Evolutionary conservation across 2,797 vertebrate genomes (phyloP), one percentile per base, ranked within the genome.

Genomic region (Emys orbicularis): DNA sequence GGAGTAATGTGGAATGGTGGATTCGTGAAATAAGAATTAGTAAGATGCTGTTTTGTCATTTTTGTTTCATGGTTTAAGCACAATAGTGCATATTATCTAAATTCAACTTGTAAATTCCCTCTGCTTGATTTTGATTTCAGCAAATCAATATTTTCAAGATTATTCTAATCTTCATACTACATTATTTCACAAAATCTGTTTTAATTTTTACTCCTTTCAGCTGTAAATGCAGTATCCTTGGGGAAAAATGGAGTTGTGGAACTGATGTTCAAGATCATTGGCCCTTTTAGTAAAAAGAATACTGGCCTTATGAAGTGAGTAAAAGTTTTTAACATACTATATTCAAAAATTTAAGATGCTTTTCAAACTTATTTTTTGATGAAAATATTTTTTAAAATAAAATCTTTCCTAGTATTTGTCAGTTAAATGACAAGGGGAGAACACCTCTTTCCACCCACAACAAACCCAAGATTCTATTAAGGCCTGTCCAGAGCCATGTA

Each of bases 201-300:
- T 72, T 92, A 91, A 92, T 65, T 98, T 96, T 96, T 88, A 93
- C 37, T 56, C 81, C 41, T 88, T 97, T 13, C 96, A 99, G 99
- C 98, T 97, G 99, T 99, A 95, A 99, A 99, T 97, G 98, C 99
- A 79, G 99, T 99, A 84, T 99, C 99, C 53, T 97, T 99, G 98
- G 99, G 99, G 87, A 99, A 99, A 98, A 99, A 98, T 93, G 99
- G 99, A 88, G 98, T 99, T 84, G 98, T 99, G 96, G 99, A 99
- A 94, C 96, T 99, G 89, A 98, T 99, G 98, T 99, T 99, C 97
- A 99, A 99, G 98, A 99, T 99, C 92, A 97, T 99, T 3, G 98
- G 98, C 37, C 99, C 99, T 31, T 99, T 99, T 98, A 99, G 98
- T 98, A 99, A 99, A 98, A 99, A 99, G 98, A 99, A 99, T 97